Evolutionary conservation across 92 coral and sea anemone species (phyloP), one percentile per base, ranked within the genome.

Genomic region (Montipora capitata): DNA sequence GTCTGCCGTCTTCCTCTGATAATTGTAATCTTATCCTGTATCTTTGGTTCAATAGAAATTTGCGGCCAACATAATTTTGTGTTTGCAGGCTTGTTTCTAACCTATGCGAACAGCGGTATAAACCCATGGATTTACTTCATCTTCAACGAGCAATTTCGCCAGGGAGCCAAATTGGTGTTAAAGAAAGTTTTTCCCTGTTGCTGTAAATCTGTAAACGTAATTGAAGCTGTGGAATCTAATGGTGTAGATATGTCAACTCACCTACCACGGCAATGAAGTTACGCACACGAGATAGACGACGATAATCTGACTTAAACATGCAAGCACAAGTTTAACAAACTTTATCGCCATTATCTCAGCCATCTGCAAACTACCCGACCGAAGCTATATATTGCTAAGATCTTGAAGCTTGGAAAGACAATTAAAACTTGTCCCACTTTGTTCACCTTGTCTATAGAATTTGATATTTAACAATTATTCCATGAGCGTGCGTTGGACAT

Each of bases 1-100:
- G 14, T 88, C 11, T 90, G 94, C 51, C 90, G 96, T 84, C 87
- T 95, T n/a, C 96, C 98, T 8, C 78, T 76, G 63, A 82, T 83
- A n/a, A 3, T 83, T 43, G 79, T 35, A 42, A 10, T 73, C 2
- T 44, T 83, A 20, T 20, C 45, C 14, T 83, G 87, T 58, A 72
- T 71, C 38, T 18, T 41, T 0, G 17, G 62, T 7, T 58, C 20
- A 17, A 3, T 5, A 5, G 0, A 7, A 18, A 3, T 45, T 3
- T 80, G 85, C 41, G n/a, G 15, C 6, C 1, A 14, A 0, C n/a
- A 4, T n/a, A 38, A 57, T 16, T 72, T 45, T 17, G 8, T 92
- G 17, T 83, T 88, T n/a, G 27, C 63, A 0, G 43, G 85, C 3
- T 80, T 71, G 80, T 64, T 89, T 11, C 82, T 92, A 17, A 85